Percentiles rank a stretch among this genome's conserved stretches.
phyloP scores from a whole-genome alignment of 2,888 invertebrate species.

The Trichopria drosophilae region DNA sequence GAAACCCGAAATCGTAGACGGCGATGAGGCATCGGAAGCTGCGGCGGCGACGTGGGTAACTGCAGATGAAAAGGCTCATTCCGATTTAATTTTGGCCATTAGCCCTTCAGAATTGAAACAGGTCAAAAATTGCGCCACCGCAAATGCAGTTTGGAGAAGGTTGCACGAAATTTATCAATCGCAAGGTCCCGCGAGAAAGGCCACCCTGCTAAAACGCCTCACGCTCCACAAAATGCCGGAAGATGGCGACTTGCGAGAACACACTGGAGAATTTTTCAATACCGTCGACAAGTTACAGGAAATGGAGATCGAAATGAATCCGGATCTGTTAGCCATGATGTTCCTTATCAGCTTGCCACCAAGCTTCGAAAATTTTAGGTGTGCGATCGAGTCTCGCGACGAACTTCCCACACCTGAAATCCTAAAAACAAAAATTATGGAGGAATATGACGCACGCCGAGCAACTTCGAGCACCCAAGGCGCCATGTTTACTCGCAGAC shows the following conservation, averaged over 20 bases:
- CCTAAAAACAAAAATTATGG: too few species aligned
- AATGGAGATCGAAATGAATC: conserved; percentile 22
- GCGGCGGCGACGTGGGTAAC: conserved; percentile 3
- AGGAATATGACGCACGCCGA: not conserved
- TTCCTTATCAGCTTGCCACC: too few species aligned
- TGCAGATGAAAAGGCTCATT: conserved; percentile 9
- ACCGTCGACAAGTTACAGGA: conserved; percentile 20
- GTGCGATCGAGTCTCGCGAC: conserved; percentile 9
- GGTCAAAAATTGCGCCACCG: too few species aligned
- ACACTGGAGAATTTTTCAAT: conserved; percentile 18
- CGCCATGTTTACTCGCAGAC: conserved; percentile 13
- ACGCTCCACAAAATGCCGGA: conserved; percentile 23
- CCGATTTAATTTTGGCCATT: conserved; percentile 8
- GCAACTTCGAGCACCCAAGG: conserved; percentile 3
- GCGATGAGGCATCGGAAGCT: not conserved
- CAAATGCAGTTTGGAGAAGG: too few species aligned
- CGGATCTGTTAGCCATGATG: conserved; percentile 16
- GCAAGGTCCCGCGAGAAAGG: too few species aligned
- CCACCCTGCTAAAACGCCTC: conserved; percentile 28
- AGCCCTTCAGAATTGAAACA: conserved; percentile 4
- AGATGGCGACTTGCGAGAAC: conserved; percentile 16
- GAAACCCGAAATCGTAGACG: not conserved
- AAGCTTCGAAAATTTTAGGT: conserved; percentile 13
- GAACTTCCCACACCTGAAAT: conserved; percentile 1
- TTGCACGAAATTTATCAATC: conserved; percentile 17